Evolutionary conservation across 2,888 invertebrate genomes (phyloP), one percentile per base, ranked within the genome.

Genomic region (Bedellia somnulentella): DNA sequence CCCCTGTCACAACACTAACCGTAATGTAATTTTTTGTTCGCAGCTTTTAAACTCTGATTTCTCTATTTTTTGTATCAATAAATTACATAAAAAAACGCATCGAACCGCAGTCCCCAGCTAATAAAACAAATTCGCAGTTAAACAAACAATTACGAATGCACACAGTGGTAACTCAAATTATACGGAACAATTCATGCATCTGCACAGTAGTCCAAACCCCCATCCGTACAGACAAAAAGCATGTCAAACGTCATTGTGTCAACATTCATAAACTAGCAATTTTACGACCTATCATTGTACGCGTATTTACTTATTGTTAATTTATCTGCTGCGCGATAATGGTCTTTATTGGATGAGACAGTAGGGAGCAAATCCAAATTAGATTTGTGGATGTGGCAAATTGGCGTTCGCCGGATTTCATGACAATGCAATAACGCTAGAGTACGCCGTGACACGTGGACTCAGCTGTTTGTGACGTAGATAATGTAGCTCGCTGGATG

Each of bases 371-470:
- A 9, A n/a, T 15, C 9, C 15, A 15, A 25, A 28, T 28, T 17
- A 27, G 17, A 27, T 27, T 27, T 27, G 26, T 27, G 17, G 17
- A 27, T 27, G 27, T 27, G 27, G 15, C 27, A 17, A 16, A 27
- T 27, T 16, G 27, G 3, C 17, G 27, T 16, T 27, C 15, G 25
- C 15, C 25, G 9, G 12, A 15, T 25, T 14, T 10, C 11, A 4
- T 16, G 16, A 16, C 27, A 16, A 27, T 27, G 27, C 27, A 11
- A 27, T 27, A 27, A 17, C 12, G 27, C 11, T 10, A 8, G 27
- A 27, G 27, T 27, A 13, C 6, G 21, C 21, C n/a, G 11, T 17
- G 27, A 27, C 27, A 17, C 27, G 27, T 27, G 27, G 17, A 27
- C 9, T 27, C 27, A 27, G 27, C 27, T 16, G 27, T 17, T 27